These are phyloP conservation scores for Porites cylindrica DNA, from an alignment of 92 coral and sea anemone species.

Conservation along the genomic window DNA sequence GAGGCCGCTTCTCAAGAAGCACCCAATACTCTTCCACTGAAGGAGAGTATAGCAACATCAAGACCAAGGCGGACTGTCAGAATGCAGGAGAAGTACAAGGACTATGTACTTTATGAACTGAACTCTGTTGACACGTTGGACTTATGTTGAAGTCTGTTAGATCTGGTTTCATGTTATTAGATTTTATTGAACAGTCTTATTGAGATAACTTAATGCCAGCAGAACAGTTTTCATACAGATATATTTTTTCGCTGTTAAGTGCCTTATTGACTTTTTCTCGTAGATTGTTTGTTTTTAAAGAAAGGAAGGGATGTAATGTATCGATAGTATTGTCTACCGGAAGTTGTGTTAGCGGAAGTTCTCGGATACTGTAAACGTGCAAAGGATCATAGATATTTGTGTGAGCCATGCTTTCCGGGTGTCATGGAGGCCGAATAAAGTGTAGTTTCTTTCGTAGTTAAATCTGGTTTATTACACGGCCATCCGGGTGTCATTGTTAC, in stretches of 20 bases:
- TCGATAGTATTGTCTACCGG: background rate
- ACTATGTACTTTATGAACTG: slow-evolving; percentile 52
- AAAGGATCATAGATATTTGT: too few species aligned
- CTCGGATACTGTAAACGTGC: too few species aligned
- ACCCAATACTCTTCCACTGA: too few species aligned
- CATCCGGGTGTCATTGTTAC: too few species aligned
- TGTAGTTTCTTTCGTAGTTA: too few species aligned
- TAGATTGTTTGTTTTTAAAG: background rate
- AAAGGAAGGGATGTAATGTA: slow-evolving; percentile 37
- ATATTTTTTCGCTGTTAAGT: background rate
- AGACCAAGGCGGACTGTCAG: too few species aligned
- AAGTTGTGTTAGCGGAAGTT: background rate
- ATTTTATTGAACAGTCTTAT: background rate
- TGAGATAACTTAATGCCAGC: background rate
- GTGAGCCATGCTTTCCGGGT: too few species aligned
- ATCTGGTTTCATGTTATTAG: slow-evolving; percentile 24
- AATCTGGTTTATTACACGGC: too few species aligned
- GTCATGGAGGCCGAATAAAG: too few species aligned
- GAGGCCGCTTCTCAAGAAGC: too few species aligned
- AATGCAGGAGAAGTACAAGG: slow-evolving; percentile 49
- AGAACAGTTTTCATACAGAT: background rate
- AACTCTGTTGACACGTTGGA: slow-evolving; percentile 44
- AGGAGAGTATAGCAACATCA: too few species aligned
- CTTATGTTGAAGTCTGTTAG: slow-evolving; percentile 26
- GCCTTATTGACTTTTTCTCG: background rate